Percentiles rank a stretch among this genome's conserved stretches.
Conservation (phyloP, 2,113 vertebrate genomes). For the Anas platyrhynchos region DNA sequence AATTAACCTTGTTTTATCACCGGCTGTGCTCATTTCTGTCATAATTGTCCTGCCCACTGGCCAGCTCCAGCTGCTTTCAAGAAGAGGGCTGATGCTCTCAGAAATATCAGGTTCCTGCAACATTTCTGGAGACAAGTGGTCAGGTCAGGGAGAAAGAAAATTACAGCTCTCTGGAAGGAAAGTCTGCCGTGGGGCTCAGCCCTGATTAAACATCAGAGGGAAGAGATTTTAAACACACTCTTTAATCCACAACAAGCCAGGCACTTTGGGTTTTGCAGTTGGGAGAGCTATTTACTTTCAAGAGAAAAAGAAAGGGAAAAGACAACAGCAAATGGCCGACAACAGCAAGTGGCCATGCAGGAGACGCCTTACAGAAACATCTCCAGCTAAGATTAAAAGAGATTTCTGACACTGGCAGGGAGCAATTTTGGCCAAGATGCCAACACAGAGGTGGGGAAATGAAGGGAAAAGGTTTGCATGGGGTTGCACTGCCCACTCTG, state of each 20-base stretch:
- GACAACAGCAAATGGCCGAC: background rate
- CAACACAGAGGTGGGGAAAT: background rate
- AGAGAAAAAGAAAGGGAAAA: background rate
- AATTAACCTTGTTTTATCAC: background rate
- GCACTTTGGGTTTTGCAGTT: background rate
- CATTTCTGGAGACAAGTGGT: background rate
- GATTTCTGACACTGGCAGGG: background rate
- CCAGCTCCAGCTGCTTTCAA: background rate
- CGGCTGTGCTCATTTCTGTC: background rate
- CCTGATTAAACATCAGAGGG: background rate
- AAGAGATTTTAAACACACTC: background rate
- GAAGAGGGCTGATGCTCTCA: background rate
- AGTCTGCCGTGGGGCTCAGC: background rate
- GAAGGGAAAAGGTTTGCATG: background rate
- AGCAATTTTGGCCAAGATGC: background rate
- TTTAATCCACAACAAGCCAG: background rate
- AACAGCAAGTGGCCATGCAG: background rate
- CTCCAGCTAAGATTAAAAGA: background rate
- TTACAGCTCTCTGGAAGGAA: too few species aligned
- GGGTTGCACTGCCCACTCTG: background rate
- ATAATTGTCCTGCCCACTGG: background rate
- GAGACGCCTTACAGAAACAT: background rate
- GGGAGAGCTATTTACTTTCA: background rate
- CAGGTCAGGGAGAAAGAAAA: background rate
- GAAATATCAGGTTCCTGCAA: background rate